Evolutionary conservation across 1,140 invertebrate genomes (phyloP).

Genomic region (Trypoxylus dichotomus): DNA sequence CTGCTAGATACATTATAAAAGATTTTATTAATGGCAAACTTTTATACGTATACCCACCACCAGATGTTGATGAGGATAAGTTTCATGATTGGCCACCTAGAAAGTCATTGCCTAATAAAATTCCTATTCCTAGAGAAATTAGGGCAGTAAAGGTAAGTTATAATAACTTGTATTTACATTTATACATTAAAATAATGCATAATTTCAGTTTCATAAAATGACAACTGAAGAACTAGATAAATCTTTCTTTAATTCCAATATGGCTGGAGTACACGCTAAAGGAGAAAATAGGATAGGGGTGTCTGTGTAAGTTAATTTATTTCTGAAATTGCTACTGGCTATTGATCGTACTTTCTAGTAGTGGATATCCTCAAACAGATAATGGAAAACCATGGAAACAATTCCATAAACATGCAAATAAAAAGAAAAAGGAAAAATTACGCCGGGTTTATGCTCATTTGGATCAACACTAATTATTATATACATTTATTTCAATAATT

Average conservation of each 20-base stretch:
- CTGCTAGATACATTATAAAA: conserved; percentile 88
- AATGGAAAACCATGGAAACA: conserved; percentile 80
- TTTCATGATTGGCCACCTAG: conserved; percentile 67
- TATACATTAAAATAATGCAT: not conserved
- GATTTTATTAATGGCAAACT: conserved; percentile 92
- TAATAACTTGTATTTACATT: conserved; percentile 27
- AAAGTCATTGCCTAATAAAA: conserved; percentile 49
- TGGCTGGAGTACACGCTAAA: conserved; percentile 55
- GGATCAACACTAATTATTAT: conserved; percentile 67
- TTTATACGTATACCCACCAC: conserved; percentile 83
- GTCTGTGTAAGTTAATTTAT: not conserved
- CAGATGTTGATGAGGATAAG: conserved; percentile 65
- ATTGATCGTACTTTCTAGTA: not conserved
- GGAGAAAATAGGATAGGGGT: conserved; percentile 42
- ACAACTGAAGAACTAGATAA: conserved; percentile 61
- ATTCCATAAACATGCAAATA: conserved; percentile 74
- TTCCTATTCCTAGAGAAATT: conserved; percentile 58
- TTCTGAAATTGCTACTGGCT: too few species aligned
- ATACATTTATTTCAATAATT: not conserved
- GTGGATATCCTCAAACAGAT: not conserved
- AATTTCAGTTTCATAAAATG: conserved; percentile 39
- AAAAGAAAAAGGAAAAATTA: conserved; percentile 86
- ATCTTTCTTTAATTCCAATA: conserved; percentile 59
- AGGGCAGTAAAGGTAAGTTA: conserved; percentile 58
- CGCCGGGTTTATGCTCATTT: conserved; percentile 77